These are phyloP conservation scores for Embidobia sp. DNA, from an alignment of 2,888 invertebrate species.

Conservation along the genomic window DNA sequence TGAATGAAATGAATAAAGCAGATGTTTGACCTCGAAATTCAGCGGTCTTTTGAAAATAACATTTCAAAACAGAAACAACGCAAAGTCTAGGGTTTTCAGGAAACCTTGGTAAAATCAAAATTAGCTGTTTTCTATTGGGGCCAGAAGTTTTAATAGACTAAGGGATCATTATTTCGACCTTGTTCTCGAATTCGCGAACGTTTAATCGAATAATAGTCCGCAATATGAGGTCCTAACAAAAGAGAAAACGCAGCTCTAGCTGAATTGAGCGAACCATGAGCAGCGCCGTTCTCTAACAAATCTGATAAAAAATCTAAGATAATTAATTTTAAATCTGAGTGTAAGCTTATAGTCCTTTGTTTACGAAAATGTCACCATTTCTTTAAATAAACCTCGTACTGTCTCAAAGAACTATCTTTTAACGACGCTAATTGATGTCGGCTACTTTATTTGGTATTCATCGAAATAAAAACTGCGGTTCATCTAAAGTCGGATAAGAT, in stretches of 20 bases:
- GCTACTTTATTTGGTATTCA: background rate
- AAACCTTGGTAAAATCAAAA: too few species aligned
- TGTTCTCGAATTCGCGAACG: too few species aligned
- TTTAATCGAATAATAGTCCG: conserved; percentile 37
- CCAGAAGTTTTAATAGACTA: too few species aligned
- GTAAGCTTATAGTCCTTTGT: background rate
- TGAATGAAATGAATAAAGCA: too few species aligned
- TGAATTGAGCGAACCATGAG: conserved; percentile 45
- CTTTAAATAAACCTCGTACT: conserved; percentile 6
- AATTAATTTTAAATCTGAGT: background rate
- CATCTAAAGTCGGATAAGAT: background rate
- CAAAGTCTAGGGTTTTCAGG: too few species aligned
- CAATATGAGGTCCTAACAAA: conserved; percentile 37
- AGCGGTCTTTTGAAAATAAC: too few species aligned
- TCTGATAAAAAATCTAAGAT: conserved; percentile 12
- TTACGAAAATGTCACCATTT: conserved; percentile 22
- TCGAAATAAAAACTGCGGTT: too few species aligned
- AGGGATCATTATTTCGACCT: too few species aligned
- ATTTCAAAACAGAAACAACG: too few species aligned
- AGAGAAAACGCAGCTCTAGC: conserved; percentile 41
- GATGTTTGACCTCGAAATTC: too few species aligned
- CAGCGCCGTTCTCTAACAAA: conserved; percentile 4
- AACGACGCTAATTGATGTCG: conserved; percentile 14
- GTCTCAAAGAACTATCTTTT: conserved; percentile 3
- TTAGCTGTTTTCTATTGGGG: too few species aligned